Conservation (phyloP, 1,140 invertebrate species). For the Drepana arcuata region DNA sequence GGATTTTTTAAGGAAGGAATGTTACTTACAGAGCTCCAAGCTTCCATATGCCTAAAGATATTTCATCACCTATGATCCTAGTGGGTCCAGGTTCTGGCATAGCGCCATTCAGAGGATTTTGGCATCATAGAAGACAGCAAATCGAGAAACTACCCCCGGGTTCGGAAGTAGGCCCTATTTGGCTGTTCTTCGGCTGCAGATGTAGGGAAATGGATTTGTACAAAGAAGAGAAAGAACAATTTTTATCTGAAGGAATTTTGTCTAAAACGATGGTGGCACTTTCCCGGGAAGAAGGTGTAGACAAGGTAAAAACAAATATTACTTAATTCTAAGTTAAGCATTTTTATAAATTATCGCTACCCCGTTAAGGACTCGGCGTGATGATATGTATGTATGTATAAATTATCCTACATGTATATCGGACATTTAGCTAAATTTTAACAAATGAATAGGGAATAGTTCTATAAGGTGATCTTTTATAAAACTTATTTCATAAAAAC, state of each 20-base stretch:
- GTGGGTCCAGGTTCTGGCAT: constrained; percentile 96
- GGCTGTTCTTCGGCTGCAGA: constrained; percentile 93
- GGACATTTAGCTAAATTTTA: too few relatives aligned
- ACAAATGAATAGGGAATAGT: too few relatives aligned
- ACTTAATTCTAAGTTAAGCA: background rate
- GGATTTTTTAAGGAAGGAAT: background rate
- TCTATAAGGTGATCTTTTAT: too few relatives aligned
- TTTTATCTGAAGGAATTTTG: constrained; percentile 81
- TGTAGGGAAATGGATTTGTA: constrained; percentile 88
- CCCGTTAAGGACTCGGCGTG: too few relatives aligned
- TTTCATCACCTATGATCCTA: constrained; percentile 88
- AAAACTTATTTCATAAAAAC: too few relatives aligned
- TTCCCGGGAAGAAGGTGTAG: constrained; percentile 83
- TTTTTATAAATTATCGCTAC: too few relatives aligned
- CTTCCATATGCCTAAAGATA: constrained; percentile 92
- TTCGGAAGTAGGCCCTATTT: constrained; percentile 77
- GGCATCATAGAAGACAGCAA: constrained; percentile 80
- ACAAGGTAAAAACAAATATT: constrained; percentile 77
- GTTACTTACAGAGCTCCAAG: constrained; percentile 81
- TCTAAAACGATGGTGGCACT: constrained; percentile 86
- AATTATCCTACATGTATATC: too few relatives aligned
- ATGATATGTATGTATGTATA: too few relatives aligned
- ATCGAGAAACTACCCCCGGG: constrained; percentile 20
- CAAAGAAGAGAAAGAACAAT: constrained; percentile 84
- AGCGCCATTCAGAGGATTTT: constrained; percentile 93